These are phyloP conservation scores for Pammene fasciana DNA, from an alignment of 2,888 invertebrate species.

Conservation along the genomic window DNA sequence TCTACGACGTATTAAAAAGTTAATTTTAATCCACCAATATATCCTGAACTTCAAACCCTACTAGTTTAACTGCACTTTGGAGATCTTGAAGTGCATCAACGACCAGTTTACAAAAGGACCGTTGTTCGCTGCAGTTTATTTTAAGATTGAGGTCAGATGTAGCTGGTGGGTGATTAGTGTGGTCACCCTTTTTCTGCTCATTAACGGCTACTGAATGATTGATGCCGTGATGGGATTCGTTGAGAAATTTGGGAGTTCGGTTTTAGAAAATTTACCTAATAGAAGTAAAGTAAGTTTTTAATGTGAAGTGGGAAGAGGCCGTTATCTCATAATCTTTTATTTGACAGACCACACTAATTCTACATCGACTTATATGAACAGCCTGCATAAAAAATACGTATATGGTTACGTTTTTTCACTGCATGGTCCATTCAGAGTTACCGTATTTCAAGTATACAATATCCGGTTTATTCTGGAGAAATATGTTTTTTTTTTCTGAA, in stretches of 20 bases:
- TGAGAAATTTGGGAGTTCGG: conserved; percentile 48
- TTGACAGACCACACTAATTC: too few species aligned
- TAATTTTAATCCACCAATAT: conserved; percentile 58
- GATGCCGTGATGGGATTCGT: conserved; percentile 54
- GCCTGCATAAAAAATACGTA: too few species aligned
- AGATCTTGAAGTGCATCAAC: conserved; percentile 49
- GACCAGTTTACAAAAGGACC: conserved; percentile 49
- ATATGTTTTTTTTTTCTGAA: too few species aligned
- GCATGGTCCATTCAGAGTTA: too few species aligned
- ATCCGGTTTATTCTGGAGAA: too few species aligned
- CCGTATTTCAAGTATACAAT: too few species aligned
- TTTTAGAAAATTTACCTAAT: conserved; percentile 42
- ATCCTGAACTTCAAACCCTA: conserved; percentile 43
- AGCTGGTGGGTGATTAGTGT: conserved; percentile 54
- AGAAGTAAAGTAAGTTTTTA: neutral
- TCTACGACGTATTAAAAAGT: conserved; percentile 60
- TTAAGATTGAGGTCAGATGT: conserved; percentile 49
- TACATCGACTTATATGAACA: too few species aligned
- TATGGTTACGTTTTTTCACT: too few species aligned
- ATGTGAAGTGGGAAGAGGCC: too few species aligned
- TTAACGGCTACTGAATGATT: conserved; percentile 68
- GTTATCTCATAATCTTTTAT: too few species aligned
- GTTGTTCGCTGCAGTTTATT: conserved; percentile 44
- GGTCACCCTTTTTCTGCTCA: conserved; percentile 66
- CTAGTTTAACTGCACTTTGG: neutral